These are phyloP conservation scores for Vipera ursinii DNA, from an alignment of 2,797 vertebrate species.

Conservation along the genomic window DNA sequence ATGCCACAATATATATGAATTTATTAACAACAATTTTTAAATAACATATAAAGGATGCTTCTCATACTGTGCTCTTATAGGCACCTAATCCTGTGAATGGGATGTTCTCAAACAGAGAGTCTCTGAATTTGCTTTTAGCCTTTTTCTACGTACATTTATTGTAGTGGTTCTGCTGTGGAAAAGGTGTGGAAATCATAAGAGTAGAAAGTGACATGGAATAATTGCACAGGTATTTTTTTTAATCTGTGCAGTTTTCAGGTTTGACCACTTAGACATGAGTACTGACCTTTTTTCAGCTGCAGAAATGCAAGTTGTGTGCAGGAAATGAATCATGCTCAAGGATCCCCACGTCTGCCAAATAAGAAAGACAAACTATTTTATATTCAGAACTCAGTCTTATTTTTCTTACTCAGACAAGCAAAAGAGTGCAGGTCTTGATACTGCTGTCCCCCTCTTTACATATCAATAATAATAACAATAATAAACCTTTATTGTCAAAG, in stretches of 20 bases:
- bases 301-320: neutral
- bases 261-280: neutral
- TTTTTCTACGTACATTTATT: neutral
- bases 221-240: neutral
- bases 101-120: neutral
- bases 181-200: neutral
- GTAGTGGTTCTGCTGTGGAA: neutral
- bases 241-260: neutral
- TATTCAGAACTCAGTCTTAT: fast-evolving
- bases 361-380: fast-evolving
- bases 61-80: neutral
- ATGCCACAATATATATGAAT: neutral
- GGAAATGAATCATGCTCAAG: neutral
- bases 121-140: neutral
- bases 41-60: neutral
- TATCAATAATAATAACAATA: neutral
- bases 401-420: neutral
- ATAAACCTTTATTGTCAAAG: too few species aligned
- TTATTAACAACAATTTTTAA: neutral
- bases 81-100: too few species aligned
- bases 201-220: neutral
- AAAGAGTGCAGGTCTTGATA: neutral
- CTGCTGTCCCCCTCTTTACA: neutral
- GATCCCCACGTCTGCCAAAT: neutral
- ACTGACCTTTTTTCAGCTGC: neutral